These are phyloP conservation scores for Atopsyche davidsoni DNA, from an alignment of 1,140 invertebrate species.

Conservation along the genomic window DNA sequence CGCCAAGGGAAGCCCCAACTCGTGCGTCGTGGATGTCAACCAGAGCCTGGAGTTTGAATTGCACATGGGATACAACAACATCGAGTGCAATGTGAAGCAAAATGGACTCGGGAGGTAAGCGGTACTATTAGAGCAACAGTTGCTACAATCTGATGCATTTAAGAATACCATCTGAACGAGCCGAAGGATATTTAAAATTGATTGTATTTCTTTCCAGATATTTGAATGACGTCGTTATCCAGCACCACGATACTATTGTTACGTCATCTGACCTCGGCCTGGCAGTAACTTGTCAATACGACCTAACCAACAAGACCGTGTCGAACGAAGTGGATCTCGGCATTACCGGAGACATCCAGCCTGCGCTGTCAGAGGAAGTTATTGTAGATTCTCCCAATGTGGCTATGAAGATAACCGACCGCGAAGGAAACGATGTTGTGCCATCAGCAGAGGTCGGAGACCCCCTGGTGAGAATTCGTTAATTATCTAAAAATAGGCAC, in stretches of 20 bases:
- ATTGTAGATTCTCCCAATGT: conserved; percentile 90
- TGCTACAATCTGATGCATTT: neutral
- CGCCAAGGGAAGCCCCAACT: conserved; percentile 86
- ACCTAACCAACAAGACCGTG: conserved; percentile 88
- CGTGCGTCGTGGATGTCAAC: conserved; percentile 81
- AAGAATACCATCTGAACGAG: neutral
- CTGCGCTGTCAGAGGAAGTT: conserved; percentile 72
- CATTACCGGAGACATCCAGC: conserved; percentile 78
- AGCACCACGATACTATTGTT: conserved; percentile 92
- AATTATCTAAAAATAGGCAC: too few species aligned
- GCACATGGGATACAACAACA: conserved; percentile 84
- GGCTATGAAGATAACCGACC: conserved; percentile 88
- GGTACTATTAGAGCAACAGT: neutral
- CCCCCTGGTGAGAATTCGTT: conserved; percentile 60
- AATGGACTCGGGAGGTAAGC: conserved; percentile 67
- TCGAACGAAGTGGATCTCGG: conserved; percentile 86
- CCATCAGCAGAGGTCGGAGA: conserved; percentile 84
- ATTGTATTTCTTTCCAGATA: conserved; percentile 46
- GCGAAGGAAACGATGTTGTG: conserved; percentile 71
- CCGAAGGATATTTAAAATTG: neutral
- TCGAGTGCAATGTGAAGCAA: conserved; percentile 84
- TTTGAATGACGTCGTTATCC: conserved; percentile 84
- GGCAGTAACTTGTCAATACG: conserved; percentile 88
- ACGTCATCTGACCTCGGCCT: conserved; percentile 89
- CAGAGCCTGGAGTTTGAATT: conserved; percentile 81